Evolutionary conservation across 1,140 invertebrate genomes (phyloP).

Genomic region (Cydia splendana): DNA sequence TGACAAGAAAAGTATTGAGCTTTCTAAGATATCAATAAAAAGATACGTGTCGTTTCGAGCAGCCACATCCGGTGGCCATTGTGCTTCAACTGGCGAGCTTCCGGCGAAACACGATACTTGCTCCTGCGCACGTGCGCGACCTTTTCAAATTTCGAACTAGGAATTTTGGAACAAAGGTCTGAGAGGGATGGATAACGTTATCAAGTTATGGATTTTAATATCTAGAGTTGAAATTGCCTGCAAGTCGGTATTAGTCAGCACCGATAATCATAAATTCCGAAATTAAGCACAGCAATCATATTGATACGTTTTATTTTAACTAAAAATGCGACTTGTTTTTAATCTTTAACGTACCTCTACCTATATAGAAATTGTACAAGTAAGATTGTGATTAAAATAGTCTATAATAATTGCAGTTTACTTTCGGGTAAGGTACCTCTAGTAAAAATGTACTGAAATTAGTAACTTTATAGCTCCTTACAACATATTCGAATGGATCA

Average conservation of each 20-base stretch:
- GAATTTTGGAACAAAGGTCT: slow-evolving; percentile 63
- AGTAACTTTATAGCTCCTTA: slow-evolving; percentile 33
- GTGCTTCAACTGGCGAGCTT: slow-evolving; percentile 67
- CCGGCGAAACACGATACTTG: slow-evolving; percentile 77
- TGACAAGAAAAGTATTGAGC: slow-evolving; percentile 73
- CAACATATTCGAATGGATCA: not conserved
- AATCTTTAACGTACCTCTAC: too few species aligned
- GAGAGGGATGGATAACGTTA: slow-evolving; percentile 46
- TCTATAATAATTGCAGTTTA: too few species aligned
- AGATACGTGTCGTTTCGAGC: slow-evolving; percentile 77
- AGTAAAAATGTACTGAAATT: too few species aligned
- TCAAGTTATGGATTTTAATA: not conserved
- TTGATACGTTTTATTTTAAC: too few species aligned
- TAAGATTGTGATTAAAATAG: too few species aligned
- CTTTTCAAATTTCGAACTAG: slow-evolving; percentile 73
- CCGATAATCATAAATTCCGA: not conserved
- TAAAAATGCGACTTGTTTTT: too few species aligned
- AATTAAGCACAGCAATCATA: too few species aligned
- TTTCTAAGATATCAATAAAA: slow-evolving; percentile 78
- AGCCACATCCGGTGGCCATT: slow-evolving; percentile 77
- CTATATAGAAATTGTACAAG: too few species aligned
- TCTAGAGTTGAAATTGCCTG: not conserved
- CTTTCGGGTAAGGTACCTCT: too few species aligned
- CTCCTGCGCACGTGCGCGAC: slow-evolving; percentile 78
- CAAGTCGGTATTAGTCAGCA: not conserved